These are phyloP conservation scores for Potamarius usumacintae DNA, from an alignment of 2,113 vertebrate species.

Conservation along the genomic window DNA sequence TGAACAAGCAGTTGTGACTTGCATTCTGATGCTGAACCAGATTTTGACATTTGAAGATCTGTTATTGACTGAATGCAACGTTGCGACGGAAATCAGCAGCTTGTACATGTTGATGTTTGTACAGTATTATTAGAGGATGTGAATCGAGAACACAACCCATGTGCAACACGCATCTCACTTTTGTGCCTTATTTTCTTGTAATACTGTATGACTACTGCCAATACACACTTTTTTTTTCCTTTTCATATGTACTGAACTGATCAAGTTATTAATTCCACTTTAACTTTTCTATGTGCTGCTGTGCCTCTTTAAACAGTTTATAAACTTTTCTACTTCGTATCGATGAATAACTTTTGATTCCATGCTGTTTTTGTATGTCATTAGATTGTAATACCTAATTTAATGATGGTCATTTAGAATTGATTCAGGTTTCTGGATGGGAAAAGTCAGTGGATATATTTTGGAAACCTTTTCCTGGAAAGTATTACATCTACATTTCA, in stretches of 20 bases:
- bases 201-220: neutral
- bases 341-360: neutral
- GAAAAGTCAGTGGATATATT: slow-evolving; percentile 4
- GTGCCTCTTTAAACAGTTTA: slow-evolving; percentile 22
- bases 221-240: neutral
- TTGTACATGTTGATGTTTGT: neutral
- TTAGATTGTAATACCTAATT: slow-evolving; percentile 25
- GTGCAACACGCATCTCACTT: neutral
- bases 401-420: neutral
- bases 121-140: neutral
- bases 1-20: neutral
- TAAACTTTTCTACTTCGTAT: slow-evolving; percentile 31
- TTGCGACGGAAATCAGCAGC: neutral
- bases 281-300: neutral
- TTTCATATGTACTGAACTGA: slow-evolving; percentile 5
- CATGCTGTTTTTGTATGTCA: slow-evolving; percentile 1
- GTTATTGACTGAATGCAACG: neutral
- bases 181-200: slow-evolving; percentile 30
- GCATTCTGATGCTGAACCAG: neutral
- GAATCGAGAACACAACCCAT: neutral
- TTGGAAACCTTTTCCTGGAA: slow-evolving; percentile 4
- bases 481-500: slow-evolving; percentile 1
- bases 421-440: neutral
- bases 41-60: neutral
- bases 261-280: neutral